A percentile compares a stretch with the other conserved stretches of the same genome.
These are phyloP conservation scores for Danaus plexippus DNA, from an alignment of 1,140 invertebrate genomes.

Conservation along the genomic window DNA sequence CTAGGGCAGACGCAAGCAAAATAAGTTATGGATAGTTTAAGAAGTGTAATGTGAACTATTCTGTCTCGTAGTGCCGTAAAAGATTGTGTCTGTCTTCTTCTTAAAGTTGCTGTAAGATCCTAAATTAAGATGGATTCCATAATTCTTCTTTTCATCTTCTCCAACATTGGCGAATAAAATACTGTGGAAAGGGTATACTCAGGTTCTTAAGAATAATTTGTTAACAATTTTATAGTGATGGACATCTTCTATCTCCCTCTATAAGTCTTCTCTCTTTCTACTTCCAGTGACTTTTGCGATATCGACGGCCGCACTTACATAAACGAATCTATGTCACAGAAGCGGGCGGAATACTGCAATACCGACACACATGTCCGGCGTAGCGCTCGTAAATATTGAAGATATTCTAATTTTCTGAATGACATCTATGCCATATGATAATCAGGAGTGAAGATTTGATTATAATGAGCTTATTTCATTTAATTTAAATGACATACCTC, in stretches of 20 bases:
- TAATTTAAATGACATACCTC: slow-evolving; percentile 24
- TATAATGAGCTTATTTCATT: no score
- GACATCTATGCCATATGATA: slow-evolving; percentile 7
- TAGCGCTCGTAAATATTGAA: slow-evolving; percentile 12
- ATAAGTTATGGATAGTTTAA: slow-evolving; percentile 3
- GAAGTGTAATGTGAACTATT: neutral
- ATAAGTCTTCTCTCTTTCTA: slow-evolving; percentile 36
- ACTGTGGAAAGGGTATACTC: no score
- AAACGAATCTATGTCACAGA: slow-evolving; percentile 48
- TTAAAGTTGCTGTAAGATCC: no score
- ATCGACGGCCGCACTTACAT: slow-evolving; percentile 50
- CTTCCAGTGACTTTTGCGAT: slow-evolving; percentile 36
- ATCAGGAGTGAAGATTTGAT: neutral
- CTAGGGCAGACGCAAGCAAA: slow-evolving; percentile 17
- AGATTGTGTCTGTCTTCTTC: no score
- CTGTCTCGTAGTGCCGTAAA: neutral
- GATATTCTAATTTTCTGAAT: slow-evolving; percentile 12
- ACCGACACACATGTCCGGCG: slow-evolving; percentile 23
- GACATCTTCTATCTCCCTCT: slow-evolving; percentile 35
- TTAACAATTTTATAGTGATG: slow-evolving; percentile 34
- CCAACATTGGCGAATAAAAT: no score
- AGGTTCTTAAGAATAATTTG: slow-evolving; percentile 19
- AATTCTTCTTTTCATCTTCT: no score
- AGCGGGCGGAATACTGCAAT: slow-evolving; percentile 35
- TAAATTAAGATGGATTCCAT: no score